A percentile compares a stretch with the other conserved stretches of the same genome.
phyloP scores from a whole-genome alignment of 2,888 invertebrate genomes.

The Acrobasis suavella region DNA sequence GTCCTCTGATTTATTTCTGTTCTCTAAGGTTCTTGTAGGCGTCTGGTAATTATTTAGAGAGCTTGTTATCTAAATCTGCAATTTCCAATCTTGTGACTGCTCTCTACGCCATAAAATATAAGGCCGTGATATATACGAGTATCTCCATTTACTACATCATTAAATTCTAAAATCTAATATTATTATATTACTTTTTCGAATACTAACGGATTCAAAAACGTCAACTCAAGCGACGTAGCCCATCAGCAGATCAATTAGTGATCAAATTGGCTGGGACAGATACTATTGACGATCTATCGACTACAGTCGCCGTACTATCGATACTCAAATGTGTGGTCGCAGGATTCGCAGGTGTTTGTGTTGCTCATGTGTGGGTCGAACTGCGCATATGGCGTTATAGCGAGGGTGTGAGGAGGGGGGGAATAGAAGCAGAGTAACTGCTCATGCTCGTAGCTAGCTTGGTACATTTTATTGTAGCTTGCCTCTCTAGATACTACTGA shows the following conservation, averaged over 20 bases:
- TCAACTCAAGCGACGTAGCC: conserved; percentile 5
- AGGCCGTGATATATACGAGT: too few species aligned
- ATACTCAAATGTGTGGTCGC: conserved; percentile 52
- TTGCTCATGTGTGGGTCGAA: conserved; percentile 52
- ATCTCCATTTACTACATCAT: too few species aligned
- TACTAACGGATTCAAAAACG: conserved; percentile 15
- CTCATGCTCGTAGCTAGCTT: conserved; percentile 79
- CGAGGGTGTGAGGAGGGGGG: conserved; percentile 47
- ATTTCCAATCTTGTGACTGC: too few species aligned
- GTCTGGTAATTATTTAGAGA: too few species aligned
- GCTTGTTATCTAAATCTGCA: too few species aligned
- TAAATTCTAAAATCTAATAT: too few species aligned
- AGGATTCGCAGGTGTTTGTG: conserved; percentile 54
- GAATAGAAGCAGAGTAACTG: conserved; percentile 64
- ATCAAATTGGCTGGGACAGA: conserved; percentile 48
- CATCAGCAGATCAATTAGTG: conserved; percentile 52
- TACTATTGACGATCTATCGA: conserved; percentile 56
- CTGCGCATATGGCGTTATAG: conserved; percentile 69
- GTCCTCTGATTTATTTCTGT: too few species aligned
- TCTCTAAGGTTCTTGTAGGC: too few species aligned
- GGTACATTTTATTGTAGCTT: conserved; percentile 82
- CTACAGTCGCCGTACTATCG: conserved; percentile 57
- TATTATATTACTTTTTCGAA: background rate
- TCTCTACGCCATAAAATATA: too few species aligned
- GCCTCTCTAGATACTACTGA: conserved; percentile 75